Conservation (phyloP, 1,140 invertebrate genomes). For the Nylanderia fulva region DNA sequence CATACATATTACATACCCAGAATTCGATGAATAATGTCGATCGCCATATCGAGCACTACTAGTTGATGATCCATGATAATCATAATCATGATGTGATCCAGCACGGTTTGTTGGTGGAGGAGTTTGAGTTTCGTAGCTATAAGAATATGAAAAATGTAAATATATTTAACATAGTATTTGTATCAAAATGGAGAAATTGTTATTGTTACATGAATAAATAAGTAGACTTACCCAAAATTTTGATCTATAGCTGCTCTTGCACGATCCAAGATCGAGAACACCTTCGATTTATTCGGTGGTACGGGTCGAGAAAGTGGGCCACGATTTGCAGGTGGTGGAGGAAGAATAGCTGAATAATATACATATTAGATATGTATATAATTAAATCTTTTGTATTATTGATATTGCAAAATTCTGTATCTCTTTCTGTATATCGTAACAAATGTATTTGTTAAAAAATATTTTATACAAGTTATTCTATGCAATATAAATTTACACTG, state of each 20-base stretch:
- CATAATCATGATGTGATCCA: constrained; percentile 79
- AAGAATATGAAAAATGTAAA: neutral
- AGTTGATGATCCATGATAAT: constrained; percentile 76
- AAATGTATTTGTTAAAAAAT: too few species aligned
- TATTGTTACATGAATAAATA: neutral
- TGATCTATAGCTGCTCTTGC: constrained; percentile 93
- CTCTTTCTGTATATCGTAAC: too few species aligned
- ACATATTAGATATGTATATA: neutral
- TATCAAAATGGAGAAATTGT: neutral
- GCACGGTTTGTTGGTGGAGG: constrained; percentile 75
- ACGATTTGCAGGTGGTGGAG: constrained; percentile 82
- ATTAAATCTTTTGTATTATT: too few species aligned
- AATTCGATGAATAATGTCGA: constrained; percentile 78
- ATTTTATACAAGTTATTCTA: too few species aligned
- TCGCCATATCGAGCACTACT: constrained; percentile 78
- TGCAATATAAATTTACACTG: too few species aligned
- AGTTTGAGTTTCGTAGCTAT: constrained; percentile 77
- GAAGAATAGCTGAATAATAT: constrained; percentile 77
- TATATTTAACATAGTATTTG: neutral
- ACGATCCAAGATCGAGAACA: constrained; percentile 93
- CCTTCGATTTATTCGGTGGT: constrained; percentile 91
- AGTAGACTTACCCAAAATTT: constrained; percentile 88
- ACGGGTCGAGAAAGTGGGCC: constrained; percentile 86
- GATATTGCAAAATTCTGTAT: too few species aligned
- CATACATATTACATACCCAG: constrained; percentile 74